Base-by-base conservation (phyloP, 2,113 vertebrate species). In the Eonycteris spelaea region DNA sequence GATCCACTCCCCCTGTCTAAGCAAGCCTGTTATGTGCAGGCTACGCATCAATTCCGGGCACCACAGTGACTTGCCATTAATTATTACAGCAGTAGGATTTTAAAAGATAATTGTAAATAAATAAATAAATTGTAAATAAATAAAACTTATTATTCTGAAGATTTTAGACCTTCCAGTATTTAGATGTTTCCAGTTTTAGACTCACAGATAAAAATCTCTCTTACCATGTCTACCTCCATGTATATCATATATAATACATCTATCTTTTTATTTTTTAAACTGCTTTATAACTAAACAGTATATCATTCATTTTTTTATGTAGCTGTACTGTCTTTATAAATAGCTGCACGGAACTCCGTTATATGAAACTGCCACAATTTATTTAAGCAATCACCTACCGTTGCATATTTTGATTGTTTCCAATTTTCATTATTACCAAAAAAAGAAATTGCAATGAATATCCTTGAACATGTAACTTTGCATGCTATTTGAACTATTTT, bases 351-450 rank as follows among this genome's bases (percentile, higher is more conserved):
- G 55, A 80, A 84, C 14, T 26, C 45, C 67, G 57, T 91, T 88
- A 38, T n/a, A 43, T 70, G 53, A 48, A 61, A 61, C 21, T 15
- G 24, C 13, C 63, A 65, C 30, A 22, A 35, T 90, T 94, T 65
- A 80, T 84, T 94, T 84, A 79, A 75, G 35, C 30, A 68, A 10
- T 68, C 30, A 48, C 38, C 26, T 63, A 18, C 11, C 51, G 59
- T 26, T 63, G 33, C 16, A 8, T 83, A 57, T 71, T 94, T 68
- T 90, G 30, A 55, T 79, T 85, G 40, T 30, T 92, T 89, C 14
- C 43, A 59, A 78, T 85, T 96, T 96, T 79, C 45, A 65, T 90
- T 68, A 73, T 96, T 57, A 91, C 18, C 8, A 35, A 33, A 57
- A 93, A 8, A 71, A 65, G 48, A 55, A 35, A 30, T 40, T 79